These are phyloP conservation scores for Bombyx mandarina DNA, from an alignment of 1,140 invertebrate species.

Conservation along the genomic window DNA sequence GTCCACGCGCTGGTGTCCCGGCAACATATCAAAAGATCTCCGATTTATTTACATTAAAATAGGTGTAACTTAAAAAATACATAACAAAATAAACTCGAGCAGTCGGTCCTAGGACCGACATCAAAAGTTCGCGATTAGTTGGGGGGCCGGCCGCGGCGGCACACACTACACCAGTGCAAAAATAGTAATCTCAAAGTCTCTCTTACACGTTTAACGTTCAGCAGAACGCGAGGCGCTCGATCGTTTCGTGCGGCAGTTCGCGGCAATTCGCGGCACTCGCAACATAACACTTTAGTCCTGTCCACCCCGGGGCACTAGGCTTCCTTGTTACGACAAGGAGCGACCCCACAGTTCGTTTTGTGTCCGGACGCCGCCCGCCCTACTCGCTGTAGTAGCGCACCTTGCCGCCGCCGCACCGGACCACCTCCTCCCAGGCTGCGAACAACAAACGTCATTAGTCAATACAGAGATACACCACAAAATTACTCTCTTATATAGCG, in stretches of 20 bases:
- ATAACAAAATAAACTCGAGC: constrained; percentile 61
- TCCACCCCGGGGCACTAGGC: background rate
- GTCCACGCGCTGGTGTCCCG: constrained; percentile 23
- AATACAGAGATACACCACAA: too few species aligned
- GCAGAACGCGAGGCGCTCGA: constrained; percentile 1
- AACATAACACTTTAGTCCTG: background rate
- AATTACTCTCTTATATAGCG: too few species aligned
- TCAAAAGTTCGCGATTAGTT: constrained; percentile 43
- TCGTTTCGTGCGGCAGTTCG: background rate
- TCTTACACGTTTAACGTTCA: too few species aligned
- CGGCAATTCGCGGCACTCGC: background rate
- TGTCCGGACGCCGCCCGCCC: constrained; percentile 4
- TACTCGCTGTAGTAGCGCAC: constrained; percentile 66
- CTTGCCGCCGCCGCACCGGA: constrained; percentile 57
- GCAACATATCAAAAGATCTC: constrained; percentile 34
- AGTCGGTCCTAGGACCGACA: constrained; percentile 52
- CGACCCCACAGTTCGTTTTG: background rate
- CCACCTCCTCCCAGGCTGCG: constrained; percentile 72
- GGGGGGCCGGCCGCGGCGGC: too few species aligned
- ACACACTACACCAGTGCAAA: too few species aligned
- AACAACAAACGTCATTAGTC: constrained; percentile 3
- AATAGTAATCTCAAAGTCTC: too few species aligned
- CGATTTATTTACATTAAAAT: constrained; percentile 51
- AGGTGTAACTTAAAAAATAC: constrained; percentile 63
- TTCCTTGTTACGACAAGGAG: background rate